Conservation (phyloP, 1,140 invertebrate genomes). For the Cyrtorhinus lividipennis region DNA sequence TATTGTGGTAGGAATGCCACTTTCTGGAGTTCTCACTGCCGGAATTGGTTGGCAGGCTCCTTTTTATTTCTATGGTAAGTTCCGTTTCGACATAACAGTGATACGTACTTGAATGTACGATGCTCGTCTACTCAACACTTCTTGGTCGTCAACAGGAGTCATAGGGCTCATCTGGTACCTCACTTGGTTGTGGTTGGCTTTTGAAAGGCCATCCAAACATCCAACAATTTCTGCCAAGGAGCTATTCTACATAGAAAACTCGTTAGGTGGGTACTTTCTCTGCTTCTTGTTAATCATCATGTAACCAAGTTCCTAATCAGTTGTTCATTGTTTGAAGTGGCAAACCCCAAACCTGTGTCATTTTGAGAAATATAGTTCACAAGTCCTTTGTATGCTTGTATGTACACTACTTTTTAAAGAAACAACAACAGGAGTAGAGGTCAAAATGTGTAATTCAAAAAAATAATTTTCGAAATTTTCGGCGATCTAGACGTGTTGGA, state of each 20-base stretch:
- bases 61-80: conserved; percentile 91
- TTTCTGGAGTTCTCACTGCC: conserved; percentile 81
- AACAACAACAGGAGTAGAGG: too few relatives aligned
- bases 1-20: conserved; percentile 81
- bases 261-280: conserved; percentile 57
- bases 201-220: conserved; percentile 87
- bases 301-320: conserved; percentile 30
- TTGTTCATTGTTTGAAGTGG: background rate
- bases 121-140: too few relatives aligned
- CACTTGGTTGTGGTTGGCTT: conserved; percentile 83
- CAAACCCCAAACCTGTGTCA: too few relatives aligned
- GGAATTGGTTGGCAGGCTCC: conserved; percentile 84
- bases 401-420: too few relatives aligned
- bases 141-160: too few relatives aligned
- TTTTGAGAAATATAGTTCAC: too few relatives aligned
- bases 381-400: too few relatives aligned
- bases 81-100: background rate
- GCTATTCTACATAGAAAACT: conserved; percentile 89
- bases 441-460: too few relatives aligned
- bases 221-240: conserved; percentile 85
- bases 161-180: conserved; percentile 62
- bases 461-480: too few relatives aligned
- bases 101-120: too few relatives aligned
- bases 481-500: too few relatives aligned
- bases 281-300: background rate